Evolutionary conservation across 2,113 vertebrate species (phyloP).

Genomic region (Psilopsiagon aurifrons): DNA sequence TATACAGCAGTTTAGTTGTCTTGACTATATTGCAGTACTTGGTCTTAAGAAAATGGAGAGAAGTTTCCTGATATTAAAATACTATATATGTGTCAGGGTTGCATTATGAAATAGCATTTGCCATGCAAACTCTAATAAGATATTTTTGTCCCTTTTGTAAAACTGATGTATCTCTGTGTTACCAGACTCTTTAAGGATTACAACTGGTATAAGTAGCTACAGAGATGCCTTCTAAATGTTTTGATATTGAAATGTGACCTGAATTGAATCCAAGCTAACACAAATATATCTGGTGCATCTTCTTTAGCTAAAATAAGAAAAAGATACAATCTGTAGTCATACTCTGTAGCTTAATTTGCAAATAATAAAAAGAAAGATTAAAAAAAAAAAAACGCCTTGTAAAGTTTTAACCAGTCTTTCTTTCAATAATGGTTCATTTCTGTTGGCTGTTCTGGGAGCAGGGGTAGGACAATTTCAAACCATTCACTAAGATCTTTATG

Average conservation of each 20-base stretch:
- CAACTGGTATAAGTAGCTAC: background rate
- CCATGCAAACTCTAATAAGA: background rate
- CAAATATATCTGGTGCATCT: background rate
- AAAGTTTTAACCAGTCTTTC: background rate
- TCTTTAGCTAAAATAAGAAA: background rate
- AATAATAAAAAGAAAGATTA: fast-evolving
- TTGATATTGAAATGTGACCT: background rate
- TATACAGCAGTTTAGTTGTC: background rate
- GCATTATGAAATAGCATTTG: background rate
- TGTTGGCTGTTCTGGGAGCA: background rate
- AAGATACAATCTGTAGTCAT: background rate
- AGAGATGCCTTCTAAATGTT: background rate
- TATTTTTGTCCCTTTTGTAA: background rate
- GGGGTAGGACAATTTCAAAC: background rate
- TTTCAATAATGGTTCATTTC: background rate
- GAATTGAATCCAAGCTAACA: background rate
- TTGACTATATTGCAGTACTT: background rate
- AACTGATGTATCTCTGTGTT: background rate
- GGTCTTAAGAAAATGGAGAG: background rate
- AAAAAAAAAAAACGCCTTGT: background rate
- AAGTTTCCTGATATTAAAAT: background rate
- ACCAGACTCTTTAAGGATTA: background rate
- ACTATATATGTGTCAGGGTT: background rate
- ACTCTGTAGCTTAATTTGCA: background rate
- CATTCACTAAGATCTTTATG: background rate